These are phyloP conservation scores for Leucopsar rothschildi DNA, from an alignment of 2,113 vertebrate genomes.

Conservation along the genomic window DNA sequence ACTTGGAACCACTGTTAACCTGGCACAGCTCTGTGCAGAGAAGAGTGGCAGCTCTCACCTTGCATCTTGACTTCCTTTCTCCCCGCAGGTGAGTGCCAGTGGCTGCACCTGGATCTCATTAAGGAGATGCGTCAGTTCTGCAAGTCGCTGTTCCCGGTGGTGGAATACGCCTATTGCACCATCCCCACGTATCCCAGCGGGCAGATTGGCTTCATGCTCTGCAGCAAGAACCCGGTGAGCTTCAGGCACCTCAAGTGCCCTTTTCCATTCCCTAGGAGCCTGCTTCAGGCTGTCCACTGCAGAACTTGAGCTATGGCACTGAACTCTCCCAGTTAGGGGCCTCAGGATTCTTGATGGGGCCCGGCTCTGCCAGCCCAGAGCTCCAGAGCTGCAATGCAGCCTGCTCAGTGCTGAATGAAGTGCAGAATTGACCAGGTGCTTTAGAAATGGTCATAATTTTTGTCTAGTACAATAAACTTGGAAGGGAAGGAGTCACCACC, in stretches of 20 bases:
- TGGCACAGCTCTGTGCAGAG: neutral
- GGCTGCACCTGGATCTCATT: constrained; percentile 97
- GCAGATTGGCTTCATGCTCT: constrained; percentile 99
- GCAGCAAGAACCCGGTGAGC: constrained; percentile 93
- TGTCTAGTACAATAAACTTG: neutral
- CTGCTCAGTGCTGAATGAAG: neutral
- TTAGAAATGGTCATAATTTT: neutral
- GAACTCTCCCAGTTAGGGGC: neutral
- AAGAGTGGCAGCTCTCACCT: constrained; percentile 21
- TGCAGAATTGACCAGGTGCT: neutral
- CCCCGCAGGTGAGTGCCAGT: constrained; percentile 90
- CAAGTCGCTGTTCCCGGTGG: constrained; percentile 92
- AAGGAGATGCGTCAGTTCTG: constrained; percentile 97
- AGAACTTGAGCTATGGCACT: neutral
- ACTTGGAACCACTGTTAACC: neutral
- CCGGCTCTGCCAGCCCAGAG: neutral
- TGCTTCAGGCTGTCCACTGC: neutral
- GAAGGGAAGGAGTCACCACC: neutral
- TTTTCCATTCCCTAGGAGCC: neutral
- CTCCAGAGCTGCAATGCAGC: neutral
- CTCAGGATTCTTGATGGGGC: neutral
- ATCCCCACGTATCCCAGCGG: constrained; percentile 97
- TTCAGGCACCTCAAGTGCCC: neutral
- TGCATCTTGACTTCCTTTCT: neutral
- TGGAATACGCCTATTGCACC: constrained; percentile 93